Conservation (phyloP, 2,888 invertebrate species). For the Synanthedon andrenaeformis region DNA sequence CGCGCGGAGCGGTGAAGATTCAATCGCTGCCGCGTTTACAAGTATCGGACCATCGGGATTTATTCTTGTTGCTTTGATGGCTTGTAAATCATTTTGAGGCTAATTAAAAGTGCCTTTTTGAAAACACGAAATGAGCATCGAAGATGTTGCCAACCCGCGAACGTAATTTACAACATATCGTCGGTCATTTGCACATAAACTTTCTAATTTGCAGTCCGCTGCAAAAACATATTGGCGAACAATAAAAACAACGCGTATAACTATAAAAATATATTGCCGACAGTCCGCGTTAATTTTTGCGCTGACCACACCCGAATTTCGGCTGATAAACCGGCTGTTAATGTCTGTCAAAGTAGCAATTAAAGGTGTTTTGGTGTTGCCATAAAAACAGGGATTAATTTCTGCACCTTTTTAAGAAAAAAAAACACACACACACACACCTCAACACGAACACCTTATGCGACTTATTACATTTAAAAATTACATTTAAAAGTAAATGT, state of each 20-base stretch:
- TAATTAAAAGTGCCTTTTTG: constrained; percentile 59
- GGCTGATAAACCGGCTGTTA: constrained; percentile 42
- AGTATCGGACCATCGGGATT: constrained; percentile 17
- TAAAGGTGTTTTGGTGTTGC: constrained; percentile 55
- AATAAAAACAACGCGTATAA: constrained; percentile 58
- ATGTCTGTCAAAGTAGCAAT: constrained; percentile 67
- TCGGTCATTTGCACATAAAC: constrained; percentile 53
- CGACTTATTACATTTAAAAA: neutral
- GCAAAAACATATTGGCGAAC: constrained; percentile 44
- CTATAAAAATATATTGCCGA: constrained; percentile 58
- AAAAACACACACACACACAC: neutral
- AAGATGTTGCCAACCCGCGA: constrained; percentile 43
- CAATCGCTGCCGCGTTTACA: neutral
- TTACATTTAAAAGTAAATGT: neutral
- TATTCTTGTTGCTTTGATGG: constrained; percentile 42
- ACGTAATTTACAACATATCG: constrained; percentile 60
- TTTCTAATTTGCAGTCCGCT: constrained; percentile 62
- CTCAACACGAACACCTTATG: too few species aligned
- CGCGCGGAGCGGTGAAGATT: neutral
- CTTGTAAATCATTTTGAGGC: constrained; percentile 52
- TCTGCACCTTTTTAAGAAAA: constrained; percentile 12
- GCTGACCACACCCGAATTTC: constrained; percentile 56
- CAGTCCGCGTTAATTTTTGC: constrained; percentile 50
- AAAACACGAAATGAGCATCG: constrained; percentile 20
- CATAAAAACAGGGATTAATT: constrained; percentile 53